Evolutionary conservation across 2,888 invertebrate species (phyloP).

Genomic region (Apodemia duryi): DNA sequence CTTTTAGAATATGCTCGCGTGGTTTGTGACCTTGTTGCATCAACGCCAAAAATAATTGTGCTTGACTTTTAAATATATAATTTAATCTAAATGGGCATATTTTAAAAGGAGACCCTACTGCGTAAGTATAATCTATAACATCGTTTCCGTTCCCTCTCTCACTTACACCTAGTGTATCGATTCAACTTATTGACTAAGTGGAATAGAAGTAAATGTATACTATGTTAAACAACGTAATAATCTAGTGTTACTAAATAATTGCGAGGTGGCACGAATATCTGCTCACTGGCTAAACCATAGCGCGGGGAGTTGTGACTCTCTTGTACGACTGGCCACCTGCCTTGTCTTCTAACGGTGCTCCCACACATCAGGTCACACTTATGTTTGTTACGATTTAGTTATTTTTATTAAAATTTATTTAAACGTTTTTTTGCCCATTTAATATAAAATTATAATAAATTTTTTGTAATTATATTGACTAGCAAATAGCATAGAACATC

Average conservation of each 20-base stretch:
- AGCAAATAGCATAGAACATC: too few species aligned
- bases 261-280: constrained; percentile 69
- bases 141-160: constrained; percentile 51
- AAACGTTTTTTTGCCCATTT: not conserved
- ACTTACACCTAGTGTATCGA: constrained; percentile 53
- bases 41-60: constrained; percentile 30
- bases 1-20: constrained; percentile 59
- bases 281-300: constrained; percentile 48
- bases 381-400: not conserved
- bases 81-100: constrained; percentile 42
- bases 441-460: not conserved
- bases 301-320: constrained; percentile 24
- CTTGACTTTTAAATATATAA: constrained; percentile 26
- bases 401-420: too few species aligned
- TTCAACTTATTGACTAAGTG: constrained; percentile 66
- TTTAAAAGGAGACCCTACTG: constrained; percentile 53
- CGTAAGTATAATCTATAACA: constrained; percentile 36
- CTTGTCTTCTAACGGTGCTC: too few species aligned
- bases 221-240: constrained; percentile 40
- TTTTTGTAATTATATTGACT: too few species aligned
- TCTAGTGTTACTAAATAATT: constrained; percentile 59
- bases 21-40: constrained; percentile 54
- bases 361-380: not conserved
- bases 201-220: constrained; percentile 53
- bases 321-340: not conserved